Evolutionary conservation across 2,797 vertebrate genomes (phyloP), one percentile per base, ranked within the genome.

Genomic region (Coccyzus lansbergi): DNA sequence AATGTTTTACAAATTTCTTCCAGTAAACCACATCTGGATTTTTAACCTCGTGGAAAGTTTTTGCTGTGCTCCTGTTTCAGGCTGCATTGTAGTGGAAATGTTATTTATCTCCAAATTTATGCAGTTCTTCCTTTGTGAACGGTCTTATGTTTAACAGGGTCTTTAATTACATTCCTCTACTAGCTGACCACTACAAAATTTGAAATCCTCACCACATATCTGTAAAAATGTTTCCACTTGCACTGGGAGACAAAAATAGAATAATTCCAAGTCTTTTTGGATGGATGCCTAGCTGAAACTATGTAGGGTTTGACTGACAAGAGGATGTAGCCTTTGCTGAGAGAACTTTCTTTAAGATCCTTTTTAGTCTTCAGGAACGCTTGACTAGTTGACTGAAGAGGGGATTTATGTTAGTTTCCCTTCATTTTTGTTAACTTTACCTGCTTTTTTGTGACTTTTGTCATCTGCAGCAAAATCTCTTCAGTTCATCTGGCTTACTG

Each of bases 181-280:
- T 78, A 87, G 95, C 95, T 97, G 97, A 97, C 97, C 97, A 80
- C 96, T 88, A 91, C 90, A 92, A 92, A 96, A 96, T 96, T 94
- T 91, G 88, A 97, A 95, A 92, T 53, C 93, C 94, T 97, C 92
- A 95, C 97, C 96, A 90, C 97, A 96, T 94, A 97, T 96, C 95
- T 94, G 95, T 94, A 94, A 95, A 97, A 97, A 96, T 78, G 91
- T 97, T 97, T 97, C 98, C 96, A 95, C 91, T 96, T 94, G 97
- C 95, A 97, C 81, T 98, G 97, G 98, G 96, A 98, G 98, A 98
- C 98, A 95, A 97, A 99, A 99, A 99, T 99, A 99, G 98, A 98
- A 98, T 97, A 97, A 98, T 98, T 98, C 98, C 97, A 98, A 97
- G 98, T 98, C 98, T 98, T 98, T 97, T 98, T 99, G 98, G 98